Evolutionary conservation across 2,113 vertebrate genomes (phyloP).

Genomic region (Scortum barcoo): DNA sequence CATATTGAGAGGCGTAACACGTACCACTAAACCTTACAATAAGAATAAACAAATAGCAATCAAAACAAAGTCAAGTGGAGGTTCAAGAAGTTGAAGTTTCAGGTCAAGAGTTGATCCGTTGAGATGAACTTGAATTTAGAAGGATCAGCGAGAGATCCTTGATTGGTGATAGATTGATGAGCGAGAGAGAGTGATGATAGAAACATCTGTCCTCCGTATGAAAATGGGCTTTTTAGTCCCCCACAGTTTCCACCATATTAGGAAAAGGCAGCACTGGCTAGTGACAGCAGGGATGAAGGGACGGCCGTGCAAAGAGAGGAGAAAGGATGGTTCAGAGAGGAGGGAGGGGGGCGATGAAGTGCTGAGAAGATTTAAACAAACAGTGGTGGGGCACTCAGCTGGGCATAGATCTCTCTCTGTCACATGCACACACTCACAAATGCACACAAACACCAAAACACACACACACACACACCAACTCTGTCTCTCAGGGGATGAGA

Average conservation of each 20-base stretch:
- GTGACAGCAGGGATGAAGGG: constrained; percentile 19
- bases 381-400: constrained; percentile 45
- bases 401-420: constrained; percentile 35
- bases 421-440: constrained; percentile 13
- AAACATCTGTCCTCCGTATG: background rate
- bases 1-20: background rate
- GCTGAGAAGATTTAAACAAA: constrained; percentile 54
- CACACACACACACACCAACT: background rate
- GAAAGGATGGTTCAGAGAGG: constrained; percentile 20
- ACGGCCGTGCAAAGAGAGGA: constrained; percentile 7
- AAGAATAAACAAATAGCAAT: background rate
- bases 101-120: background rate
- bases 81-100: background rate
- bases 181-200: too few relatives aligned
- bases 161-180: too few relatives aligned
- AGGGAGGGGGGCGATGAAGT: constrained; percentile 9
- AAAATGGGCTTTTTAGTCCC: background rate
- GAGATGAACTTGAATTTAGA: background rate
- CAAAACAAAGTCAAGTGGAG: background rate
- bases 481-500: constrained; percentile 47
- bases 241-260: constrained; percentile 26
- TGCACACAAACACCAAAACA: background rate
- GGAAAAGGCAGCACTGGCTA: constrained; percentile 29
- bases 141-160: too few relatives aligned
- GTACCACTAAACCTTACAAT: background rate